Base-by-base conservation (phyloP, 2,113 vertebrate species). In the Stigmatopora argus region DNA sequence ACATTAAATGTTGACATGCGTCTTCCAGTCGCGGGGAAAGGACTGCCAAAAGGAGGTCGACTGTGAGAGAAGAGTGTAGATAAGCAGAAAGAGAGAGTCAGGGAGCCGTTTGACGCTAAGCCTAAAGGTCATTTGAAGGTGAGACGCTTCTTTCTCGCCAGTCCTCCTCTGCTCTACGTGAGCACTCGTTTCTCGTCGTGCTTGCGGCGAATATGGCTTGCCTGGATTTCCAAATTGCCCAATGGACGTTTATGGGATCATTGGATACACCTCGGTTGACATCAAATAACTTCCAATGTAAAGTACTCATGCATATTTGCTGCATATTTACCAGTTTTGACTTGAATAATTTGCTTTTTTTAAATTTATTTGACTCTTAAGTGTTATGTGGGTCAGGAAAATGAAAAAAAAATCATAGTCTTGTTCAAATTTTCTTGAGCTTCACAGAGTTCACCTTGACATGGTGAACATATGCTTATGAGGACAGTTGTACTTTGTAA, bases 61-160 rank as follows among this genome's bases (percentile, higher is more conserved):
- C 2, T 34, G 53, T 26, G 26, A 38, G 23, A 62, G 74, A 67
- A 45, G 65, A 74, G 52, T 65, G 71, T 72, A n/a, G 71, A 86
- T 81, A 75, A 75, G 69, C 61, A 62, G 38, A 51, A n/a, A n/a
- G 65, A 58, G 63, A 57, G 56, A 44, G 47, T 60, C 63, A 67
- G 51, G 59, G 62, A 64, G 63, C 52, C 57, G 58, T 18, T 18
- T 70, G 61, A 69, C 74, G 14, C 44, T 74, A 75, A 78, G 71
- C 80, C 73, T 79, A 58, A 78, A 88, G 85, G 88, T 89, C 83
- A 83, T 82, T 81, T 84, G 75, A 88, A 88, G 83, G 85, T 87
- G 80, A 85, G 51, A 57, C 62, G 41, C 45, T 45, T 77, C 57
- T 74, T 78, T 81, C 62, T 72, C 52, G 55, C 56, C 17, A 44